Conservation (phyloP, 2,888 invertebrate genomes). For the Amaurobius ferox region DNA sequence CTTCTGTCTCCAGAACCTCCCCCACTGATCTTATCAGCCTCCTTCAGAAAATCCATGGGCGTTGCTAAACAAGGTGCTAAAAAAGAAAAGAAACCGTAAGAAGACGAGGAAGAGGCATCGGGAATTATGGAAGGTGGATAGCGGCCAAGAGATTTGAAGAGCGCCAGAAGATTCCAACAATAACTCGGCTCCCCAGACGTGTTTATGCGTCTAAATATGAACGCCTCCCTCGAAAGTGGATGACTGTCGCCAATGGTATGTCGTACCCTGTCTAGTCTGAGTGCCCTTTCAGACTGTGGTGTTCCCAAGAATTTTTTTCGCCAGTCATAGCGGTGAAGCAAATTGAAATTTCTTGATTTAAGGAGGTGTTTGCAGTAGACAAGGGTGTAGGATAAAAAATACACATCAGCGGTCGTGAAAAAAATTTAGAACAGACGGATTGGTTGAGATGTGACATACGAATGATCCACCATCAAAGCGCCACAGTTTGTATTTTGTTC, state of each 20-base stretch:
- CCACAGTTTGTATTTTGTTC: too few relatives aligned
- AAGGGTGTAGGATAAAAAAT: too few relatives aligned
- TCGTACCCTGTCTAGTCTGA: background rate
- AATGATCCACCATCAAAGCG: too few relatives aligned
- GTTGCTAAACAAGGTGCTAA: constrained; percentile 8
- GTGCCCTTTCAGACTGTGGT: background rate
- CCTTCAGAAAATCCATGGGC: background rate
- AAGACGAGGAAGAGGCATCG: background rate
- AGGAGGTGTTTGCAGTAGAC: too few relatives aligned
- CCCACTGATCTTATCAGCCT: background rate
- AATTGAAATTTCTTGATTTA: too few relatives aligned
- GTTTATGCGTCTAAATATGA: constrained; percentile 58
- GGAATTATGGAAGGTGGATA: constrained; percentile 44
- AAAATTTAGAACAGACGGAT: too few relatives aligned
- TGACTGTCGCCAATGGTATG: constrained; percentile 9
- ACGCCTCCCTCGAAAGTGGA: constrained; percentile 23
- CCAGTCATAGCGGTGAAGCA: too few relatives aligned
- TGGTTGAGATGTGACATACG: too few relatives aligned
- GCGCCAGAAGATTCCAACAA: constrained; percentile 64
- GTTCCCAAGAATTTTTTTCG: background rate
- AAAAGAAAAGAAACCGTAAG: background rate
- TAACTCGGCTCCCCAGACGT: constrained; percentile 51
- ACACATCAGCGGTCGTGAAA: too few relatives aligned
- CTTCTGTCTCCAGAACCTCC: background rate
- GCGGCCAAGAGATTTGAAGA: constrained; percentile 57